Evolutionary conservation across 2,113 vertebrate genomes (phyloP).

Genomic region (Crotophaga sulcirostris): DNA sequence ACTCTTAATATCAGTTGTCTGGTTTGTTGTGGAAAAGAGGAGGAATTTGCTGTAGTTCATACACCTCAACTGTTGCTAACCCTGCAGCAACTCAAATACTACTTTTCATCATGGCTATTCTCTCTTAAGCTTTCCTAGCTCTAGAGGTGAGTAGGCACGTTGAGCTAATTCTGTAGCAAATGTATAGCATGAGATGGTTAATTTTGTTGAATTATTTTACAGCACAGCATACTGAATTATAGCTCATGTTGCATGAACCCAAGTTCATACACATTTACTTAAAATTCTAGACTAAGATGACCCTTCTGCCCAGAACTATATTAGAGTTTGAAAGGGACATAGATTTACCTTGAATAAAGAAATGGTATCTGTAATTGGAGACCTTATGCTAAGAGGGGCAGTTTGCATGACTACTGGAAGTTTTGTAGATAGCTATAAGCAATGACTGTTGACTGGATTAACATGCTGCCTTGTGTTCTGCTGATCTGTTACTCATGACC

Average conservation of each 20-base stretch:
- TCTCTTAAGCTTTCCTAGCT: neutral
- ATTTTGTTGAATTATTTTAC: neutral
- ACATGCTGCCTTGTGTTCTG: neutral
- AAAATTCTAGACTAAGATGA: neutral
- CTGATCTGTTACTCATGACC: neutral
- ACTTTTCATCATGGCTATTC: constrained; percentile 20
- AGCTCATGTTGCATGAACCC: neutral
- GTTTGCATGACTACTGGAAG: neutral
- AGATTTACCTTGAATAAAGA: neutral
- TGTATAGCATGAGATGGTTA: neutral
- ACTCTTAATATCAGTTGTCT: neutral
- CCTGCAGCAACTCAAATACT: neutral
- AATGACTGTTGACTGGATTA: neutral
- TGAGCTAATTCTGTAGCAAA: constrained; percentile 19
- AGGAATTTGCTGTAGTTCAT: constrained; percentile 5
- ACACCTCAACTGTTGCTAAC: neutral
- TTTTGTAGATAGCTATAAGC: neutral
- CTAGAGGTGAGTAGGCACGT: neutral
- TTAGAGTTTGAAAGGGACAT: neutral
- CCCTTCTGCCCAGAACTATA: neutral
- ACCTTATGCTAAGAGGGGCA: neutral
- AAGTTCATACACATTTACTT: neutral
- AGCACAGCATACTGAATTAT: neutral
- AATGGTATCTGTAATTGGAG: neutral
- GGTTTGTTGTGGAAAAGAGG: constrained; percentile 3